These are phyloP conservation scores for Leptarthrus brevirostris DNA, from an alignment of 2,888 invertebrate species.

Conservation along the genomic window DNA sequence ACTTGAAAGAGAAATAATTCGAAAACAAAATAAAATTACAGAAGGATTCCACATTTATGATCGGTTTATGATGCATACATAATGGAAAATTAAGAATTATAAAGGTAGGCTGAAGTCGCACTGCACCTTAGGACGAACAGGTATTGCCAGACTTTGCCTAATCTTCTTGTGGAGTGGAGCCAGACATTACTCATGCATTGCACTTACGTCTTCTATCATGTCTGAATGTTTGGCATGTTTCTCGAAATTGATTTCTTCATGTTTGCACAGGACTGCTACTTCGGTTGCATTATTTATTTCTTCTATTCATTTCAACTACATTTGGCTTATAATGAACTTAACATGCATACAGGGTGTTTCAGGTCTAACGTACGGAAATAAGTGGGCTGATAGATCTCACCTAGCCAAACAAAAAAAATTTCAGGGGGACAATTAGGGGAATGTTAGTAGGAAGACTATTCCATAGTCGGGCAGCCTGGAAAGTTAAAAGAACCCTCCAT, in stretches of 20 bases:
- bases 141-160: slow-evolving; percentile 10
- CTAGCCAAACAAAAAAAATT: no score
- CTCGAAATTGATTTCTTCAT: not conserved
- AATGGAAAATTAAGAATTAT: slow-evolving; percentile 37
- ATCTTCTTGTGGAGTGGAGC: not conserved
- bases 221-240: slow-evolving; percentile 17
- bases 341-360: no score
- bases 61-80: slow-evolving; percentile 43
- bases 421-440: no score
- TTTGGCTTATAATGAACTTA: no score
- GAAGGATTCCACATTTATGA: slow-evolving; percentile 39
- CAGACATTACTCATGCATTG: slow-evolving; percentile 3
- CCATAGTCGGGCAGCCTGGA: no score
- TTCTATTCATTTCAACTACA: no score
- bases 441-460: no score
- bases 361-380: no score
- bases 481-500: no score
- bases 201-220: slow-evolving; percentile 1
- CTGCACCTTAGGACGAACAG: not conserved
- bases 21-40: slow-evolving; percentile 7
- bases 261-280: not conserved
- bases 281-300: not conserved
- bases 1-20: not conserved
- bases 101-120: not conserved
- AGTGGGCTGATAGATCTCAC: no score